Conservation (phyloP, 2,888 invertebrate genomes). For the Sipha maydis region DNA sequence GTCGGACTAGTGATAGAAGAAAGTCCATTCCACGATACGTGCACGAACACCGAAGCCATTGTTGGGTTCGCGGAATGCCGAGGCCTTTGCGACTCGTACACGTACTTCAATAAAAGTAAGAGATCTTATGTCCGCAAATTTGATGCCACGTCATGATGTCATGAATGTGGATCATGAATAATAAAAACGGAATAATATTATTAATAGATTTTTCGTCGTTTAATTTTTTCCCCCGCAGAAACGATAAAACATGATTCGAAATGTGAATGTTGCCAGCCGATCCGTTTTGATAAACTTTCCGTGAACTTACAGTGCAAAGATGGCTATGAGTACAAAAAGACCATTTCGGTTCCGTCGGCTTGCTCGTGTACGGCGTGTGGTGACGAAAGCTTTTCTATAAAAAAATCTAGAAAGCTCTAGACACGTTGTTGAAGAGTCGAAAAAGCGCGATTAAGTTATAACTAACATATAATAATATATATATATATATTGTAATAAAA, state of each 20-base stretch:
- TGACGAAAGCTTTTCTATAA: conserved; percentile 52
- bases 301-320: conserved; percentile 70
- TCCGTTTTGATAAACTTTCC: conserved; percentile 67
- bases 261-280: conserved; percentile 67
- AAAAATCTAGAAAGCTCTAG: conserved; percentile 25
- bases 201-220: neutral
- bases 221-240: conserved; percentile 65
- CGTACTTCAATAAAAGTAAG: conserved; percentile 75
- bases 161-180: too few species aligned
- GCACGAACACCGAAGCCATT: conserved; percentile 74
- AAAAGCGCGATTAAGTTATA: neutral
- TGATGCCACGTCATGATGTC: too few species aligned
- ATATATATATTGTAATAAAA: too few species aligned
- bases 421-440: too few species aligned
- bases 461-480: too few species aligned
- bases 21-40: conserved; percentile 72
- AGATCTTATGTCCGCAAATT: neutral
- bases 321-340: conserved; percentile 66
- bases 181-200: too few species aligned
- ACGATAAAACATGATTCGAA: conserved; percentile 66
- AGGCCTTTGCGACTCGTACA: conserved; percentile 78
- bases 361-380: conserved; percentile 68
- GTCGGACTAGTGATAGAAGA: conserved; percentile 72
- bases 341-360: conserved; percentile 67
- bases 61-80: conserved; percentile 76